Base-by-base conservation (phyloP, 2,888 invertebrate genomes). In the Pandemis heparana region DNA sequence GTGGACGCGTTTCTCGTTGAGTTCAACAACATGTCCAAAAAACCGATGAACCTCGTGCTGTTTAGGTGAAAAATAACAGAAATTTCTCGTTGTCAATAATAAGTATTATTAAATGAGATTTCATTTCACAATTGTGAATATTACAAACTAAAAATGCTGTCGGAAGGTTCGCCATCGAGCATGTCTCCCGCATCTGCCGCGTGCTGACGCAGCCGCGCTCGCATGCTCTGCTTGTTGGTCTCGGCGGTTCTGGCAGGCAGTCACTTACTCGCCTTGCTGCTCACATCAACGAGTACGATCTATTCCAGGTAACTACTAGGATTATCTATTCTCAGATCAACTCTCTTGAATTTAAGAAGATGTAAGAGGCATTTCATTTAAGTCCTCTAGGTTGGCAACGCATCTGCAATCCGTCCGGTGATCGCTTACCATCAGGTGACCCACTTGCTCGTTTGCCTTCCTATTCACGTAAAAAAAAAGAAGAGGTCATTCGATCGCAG, bases 21-120 rank as follows among this genome's bases (percentile, higher is more conserved):
- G 86, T 99, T 97, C 87, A 99, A 99, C 88, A 97, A 98, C 79
- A 98, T 99, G 97, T 97, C 98, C 8, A 99, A 98, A 89, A 99
- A 98, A 85, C 99, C 99, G 0, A 99, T 99, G 99, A 97, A 98
- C 89, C 95, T 99, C 69, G 99, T 99, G 2, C 92, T 99, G 48
- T 98, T 98, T 89, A 96, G 97, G 96, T 97, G 41, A 63, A 16
- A 65, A 41, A 46, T 12, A 46, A 12, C 6, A 9, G 0, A 12
- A 53, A 53, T 53, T 18, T 53, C 9, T 53, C 8, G 18, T 2
- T 16, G 16, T 14, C 46, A 46, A 46, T 46, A 9, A 46, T 10
- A 14, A 46, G 48, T n/a, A 43, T 43, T 43, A 43, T 12, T 0
- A 43, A 43, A 43, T 12, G 8, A 43, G 43, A 43, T 43, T 43